A percentile compares a stretch with the other conserved stretches of the same genome.
Evolutionary conservation across 2,888 invertebrate species (phyloP).

Genomic region (Drymonia ruficornis): DNA sequence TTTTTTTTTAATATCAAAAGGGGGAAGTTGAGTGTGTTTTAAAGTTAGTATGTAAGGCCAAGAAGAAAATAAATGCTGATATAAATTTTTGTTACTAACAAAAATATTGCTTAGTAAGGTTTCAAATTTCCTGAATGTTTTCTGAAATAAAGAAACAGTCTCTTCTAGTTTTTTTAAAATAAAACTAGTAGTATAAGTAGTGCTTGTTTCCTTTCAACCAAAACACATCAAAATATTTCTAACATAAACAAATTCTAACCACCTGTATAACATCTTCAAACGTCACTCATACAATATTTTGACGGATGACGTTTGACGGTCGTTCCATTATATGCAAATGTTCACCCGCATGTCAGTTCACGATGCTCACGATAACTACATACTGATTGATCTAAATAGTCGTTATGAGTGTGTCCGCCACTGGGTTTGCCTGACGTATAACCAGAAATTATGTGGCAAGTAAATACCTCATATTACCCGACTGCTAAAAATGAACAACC

Average conservation of each 20-base stretch:
- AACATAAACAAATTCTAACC: constrained; percentile 30
- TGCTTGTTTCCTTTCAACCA: no score
- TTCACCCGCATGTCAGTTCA: constrained; percentile 63
- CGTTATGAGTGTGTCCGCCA: constrained; percentile 23
- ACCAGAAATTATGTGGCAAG: neutral
- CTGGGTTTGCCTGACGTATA: constrained; percentile 2
- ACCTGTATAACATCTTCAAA: constrained; percentile 48
- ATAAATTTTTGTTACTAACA: no score
- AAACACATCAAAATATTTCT: no score
- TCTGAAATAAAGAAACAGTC: no score
- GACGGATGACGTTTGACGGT: constrained; percentile 57
- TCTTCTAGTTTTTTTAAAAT: no score
- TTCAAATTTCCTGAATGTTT: no score
- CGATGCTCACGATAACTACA: constrained; percentile 51
- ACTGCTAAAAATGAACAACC: neutral
- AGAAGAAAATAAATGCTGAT: no score
- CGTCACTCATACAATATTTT: constrained; percentile 60
- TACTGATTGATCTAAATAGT: constrained; percentile 67
- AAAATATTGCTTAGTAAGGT: no score
- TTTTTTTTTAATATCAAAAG: no score
- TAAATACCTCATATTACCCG: neutral
- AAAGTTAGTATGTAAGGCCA: no score
- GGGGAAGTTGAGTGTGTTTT: no score
- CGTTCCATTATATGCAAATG: constrained; percentile 82
- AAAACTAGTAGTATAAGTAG: no score